These are phyloP conservation scores for Sebastes umbrosus DNA, from an alignment of 2,797 vertebrate genomes.

Conservation along the genomic window DNA sequence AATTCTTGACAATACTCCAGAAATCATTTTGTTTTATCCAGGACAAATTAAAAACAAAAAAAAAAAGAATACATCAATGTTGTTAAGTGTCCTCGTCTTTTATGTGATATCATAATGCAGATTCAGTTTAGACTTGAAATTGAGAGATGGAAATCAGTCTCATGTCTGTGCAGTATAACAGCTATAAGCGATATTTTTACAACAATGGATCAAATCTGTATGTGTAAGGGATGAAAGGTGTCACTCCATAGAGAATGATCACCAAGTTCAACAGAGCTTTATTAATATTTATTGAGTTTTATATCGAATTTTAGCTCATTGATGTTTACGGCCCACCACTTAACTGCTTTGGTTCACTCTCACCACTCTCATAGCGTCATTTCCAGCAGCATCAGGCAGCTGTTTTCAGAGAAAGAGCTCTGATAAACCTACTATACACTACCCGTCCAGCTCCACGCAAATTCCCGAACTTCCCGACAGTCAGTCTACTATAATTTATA, in stretches of 20 bases:
- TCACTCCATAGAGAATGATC: background rate
- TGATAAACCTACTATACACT: no score
- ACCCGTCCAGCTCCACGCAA: no score
- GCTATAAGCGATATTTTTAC: background rate
- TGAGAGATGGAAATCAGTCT: conserved; percentile 1
- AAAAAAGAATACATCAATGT: background rate
- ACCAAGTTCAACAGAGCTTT: background rate
- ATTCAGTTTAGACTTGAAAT: background rate
- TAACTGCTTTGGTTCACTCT: background rate
- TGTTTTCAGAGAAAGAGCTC: no score
- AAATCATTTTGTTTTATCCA: background rate
- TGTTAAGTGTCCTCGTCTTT: background rate
- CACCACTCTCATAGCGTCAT: background rate
- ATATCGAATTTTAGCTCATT: background rate
- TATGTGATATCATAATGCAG: background rate
- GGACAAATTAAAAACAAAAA: background rate
- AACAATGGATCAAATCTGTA: background rate
- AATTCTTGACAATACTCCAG: background rate
- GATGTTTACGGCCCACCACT: background rate
- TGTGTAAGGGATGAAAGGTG: background rate
- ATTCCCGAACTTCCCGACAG: no score
- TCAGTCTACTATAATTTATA: no score
- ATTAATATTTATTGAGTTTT: background rate
- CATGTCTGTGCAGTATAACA: background rate
- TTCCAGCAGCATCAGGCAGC: background rate